Evolutionary conservation across 1,140 invertebrate species (phyloP).

Genomic region (Drosophila erecta): DNA sequence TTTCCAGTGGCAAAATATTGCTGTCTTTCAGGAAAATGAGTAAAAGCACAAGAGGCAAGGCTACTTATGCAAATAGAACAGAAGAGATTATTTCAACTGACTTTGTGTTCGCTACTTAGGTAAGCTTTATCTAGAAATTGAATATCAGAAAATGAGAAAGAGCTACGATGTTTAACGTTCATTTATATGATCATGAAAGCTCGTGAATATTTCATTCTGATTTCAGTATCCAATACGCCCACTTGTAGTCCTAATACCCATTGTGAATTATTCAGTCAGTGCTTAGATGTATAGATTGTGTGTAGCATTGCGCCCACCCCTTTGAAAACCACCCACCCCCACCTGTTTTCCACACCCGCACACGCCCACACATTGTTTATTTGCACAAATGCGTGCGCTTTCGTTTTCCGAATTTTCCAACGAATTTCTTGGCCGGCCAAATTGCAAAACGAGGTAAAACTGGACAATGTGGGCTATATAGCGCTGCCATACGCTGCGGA

Average conservation of each 20-base stretch:
- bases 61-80: conserved; percentile 1
- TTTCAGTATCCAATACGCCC: conserved; percentile 5
- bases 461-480: conserved; percentile 55
- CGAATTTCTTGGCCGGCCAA: conserved; percentile 62
- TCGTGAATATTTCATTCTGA: not conserved
- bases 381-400: conserved; percentile 79
- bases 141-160: not conserved
- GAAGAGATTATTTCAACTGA: not conserved
- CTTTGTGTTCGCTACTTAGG: not conserved
- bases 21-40: conserved; percentile 8
- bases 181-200: not conserved
- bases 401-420: conserved; percentile 71
- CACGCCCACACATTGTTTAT: conserved; percentile 62
- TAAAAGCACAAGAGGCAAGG: conserved; percentile 17
- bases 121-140: not conserved
- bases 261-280: conserved; percentile 25
- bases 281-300: conserved; percentile 1
- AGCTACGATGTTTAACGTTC: not conserved
- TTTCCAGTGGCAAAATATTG: conserved; percentile 37
- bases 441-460: conserved; percentile 56
- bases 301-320: conserved; percentile 6
- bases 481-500: conserved; percentile 33
- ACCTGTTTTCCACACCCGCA: conserved; percentile 25
- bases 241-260: not conserved
- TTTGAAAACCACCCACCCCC: conserved; percentile 19